Percentiles rank a stretch among this genome's conserved stretches.
phyloP scores from a whole-genome alignment of 2,797 vertebrate genomes.

The Aldrovandia affinis region DNA sequence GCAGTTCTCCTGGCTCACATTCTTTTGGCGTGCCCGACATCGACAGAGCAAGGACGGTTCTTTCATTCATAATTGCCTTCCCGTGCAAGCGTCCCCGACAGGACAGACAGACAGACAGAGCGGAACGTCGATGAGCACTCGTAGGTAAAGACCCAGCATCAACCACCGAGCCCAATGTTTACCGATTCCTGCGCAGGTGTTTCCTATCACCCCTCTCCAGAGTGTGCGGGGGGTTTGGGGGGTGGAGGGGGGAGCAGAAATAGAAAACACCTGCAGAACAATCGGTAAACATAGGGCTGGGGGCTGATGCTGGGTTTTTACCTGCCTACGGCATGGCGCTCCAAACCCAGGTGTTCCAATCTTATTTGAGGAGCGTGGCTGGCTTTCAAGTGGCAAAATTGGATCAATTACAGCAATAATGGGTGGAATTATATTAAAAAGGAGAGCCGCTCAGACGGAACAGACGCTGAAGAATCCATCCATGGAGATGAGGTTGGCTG shows the following conservation, averaged over 20 bases:
- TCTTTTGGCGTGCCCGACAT: slow-evolving; percentile 53
- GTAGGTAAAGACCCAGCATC: no score
- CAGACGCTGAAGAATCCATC: no score
- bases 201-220: no score
- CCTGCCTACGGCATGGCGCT: slow-evolving; percentile 59
- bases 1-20: slow-evolving; percentile 55
- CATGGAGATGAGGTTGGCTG: no score
- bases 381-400: neutral
- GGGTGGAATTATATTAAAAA: neutral
- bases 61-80: slow-evolving; percentile 69
- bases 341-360: slow-evolving; percentile 47
- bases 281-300: no score
- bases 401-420: neutral
- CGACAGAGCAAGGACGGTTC: slow-evolving; percentile 62
- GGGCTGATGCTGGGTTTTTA: slow-evolving; percentile 61
- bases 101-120: slow-evolving; percentile 75
- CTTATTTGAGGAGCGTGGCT: slow-evolving; percentile 41
- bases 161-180: no score
- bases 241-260: no score
- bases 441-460: no score
- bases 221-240: no score
- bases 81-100: slow-evolving; percentile 69
- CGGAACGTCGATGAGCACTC: no score
- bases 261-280: no score
- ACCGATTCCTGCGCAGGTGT: no score